Evolutionary conservation across 2,113 vertebrate species (phyloP).

Genomic region (Melozone crissalis): DNA sequence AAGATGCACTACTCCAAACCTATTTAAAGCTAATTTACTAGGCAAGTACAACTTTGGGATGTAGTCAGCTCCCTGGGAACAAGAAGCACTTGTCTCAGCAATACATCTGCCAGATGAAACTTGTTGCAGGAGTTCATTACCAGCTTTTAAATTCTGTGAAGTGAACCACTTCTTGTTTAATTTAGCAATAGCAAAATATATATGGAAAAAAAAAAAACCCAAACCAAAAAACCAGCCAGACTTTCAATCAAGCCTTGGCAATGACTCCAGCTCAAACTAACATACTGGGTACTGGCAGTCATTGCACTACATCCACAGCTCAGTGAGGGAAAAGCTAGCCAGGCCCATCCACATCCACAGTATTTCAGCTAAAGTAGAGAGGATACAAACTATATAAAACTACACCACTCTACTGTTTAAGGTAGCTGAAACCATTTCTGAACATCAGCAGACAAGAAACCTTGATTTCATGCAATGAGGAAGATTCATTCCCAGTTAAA

Average conservation of each 20-base stretch:
- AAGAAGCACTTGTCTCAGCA: neutral
- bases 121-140: neutral
- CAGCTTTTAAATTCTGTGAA: neutral
- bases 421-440: neutral
- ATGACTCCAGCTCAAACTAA: neutral
- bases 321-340: neutral
- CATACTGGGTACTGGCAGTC: neutral
- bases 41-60: neutral
- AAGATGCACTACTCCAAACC: neutral
- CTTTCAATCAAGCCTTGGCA: neutral
- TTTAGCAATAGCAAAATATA: neutral
- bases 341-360: accelerated
- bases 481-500: neutral
- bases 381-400: neutral
- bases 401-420: neutral
- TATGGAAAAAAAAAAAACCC: neutral
- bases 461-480: neutral
- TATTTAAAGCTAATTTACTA: neutral
- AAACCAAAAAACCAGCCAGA: neutral
- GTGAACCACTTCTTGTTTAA: neutral
- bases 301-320: neutral
- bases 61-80: neutral
- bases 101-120: neutral
- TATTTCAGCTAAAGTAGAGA: neutral
- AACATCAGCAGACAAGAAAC: neutral